Evolutionary conservation across 2,113 vertebrate species (phyloP).

Genomic region (Colinus virginianus): DNA sequence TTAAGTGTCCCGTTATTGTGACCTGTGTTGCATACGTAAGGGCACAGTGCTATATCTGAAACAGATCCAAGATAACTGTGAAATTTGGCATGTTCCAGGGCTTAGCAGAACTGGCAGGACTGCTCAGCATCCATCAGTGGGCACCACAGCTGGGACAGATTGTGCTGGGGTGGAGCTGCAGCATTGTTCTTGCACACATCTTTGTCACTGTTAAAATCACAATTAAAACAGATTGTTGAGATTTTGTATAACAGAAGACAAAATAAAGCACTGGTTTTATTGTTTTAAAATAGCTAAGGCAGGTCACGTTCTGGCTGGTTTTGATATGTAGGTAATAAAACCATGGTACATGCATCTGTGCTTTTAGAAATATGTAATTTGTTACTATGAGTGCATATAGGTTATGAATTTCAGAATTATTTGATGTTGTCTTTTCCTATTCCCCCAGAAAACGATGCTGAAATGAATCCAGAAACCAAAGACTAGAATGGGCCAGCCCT

Average conservation of each 20-base stretch:
- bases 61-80: not conserved
- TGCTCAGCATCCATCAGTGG: accelerated
- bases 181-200: not conserved
- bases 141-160: accelerated
- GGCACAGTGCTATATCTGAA: too few relatives aligned
- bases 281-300: not conserved
- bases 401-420: not conserved
- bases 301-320: not conserved
- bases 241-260: accelerated
- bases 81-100: not conserved
- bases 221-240: not conserved
- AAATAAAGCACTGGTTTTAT: not conserved
- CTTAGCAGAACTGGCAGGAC: not conserved
- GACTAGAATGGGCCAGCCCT: not conserved
- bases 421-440: not conserved
- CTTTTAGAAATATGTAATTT: not conserved
- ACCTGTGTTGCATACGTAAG: not conserved
- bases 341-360: accelerated
- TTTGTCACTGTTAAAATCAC: not conserved
- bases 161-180: not conserved
- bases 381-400: not conserved
- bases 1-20: not conserved
- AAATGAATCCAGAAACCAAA: not conserved
- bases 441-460: not conserved
- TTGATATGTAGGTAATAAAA: not conserved